phyloP scores from a whole-genome alignment of 2,113 vertebrate genomes.

The Scophthalmus maximus region DNA sequence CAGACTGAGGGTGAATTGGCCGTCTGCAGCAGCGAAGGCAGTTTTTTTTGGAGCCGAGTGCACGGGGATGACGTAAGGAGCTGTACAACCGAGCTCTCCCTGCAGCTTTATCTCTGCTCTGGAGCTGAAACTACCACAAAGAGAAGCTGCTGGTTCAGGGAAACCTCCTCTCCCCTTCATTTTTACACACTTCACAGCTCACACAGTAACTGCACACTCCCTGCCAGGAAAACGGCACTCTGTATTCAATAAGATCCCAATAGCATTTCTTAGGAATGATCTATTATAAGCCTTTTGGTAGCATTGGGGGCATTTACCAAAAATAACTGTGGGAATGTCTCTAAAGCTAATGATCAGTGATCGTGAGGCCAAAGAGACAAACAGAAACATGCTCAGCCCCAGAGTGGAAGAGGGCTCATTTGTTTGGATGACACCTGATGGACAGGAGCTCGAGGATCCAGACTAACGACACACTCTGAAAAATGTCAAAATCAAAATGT shows the following conservation, averaged over 20 bases:
- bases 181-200: background rate
- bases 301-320: background rate
- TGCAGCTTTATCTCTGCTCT: constrained; percentile 28
- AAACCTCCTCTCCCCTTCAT: background rate
- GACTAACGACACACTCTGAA: background rate
- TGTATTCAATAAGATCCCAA: background rate
- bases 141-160: constrained; percentile 21
- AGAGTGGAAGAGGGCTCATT: background rate
- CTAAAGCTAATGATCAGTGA: background rate
- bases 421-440: background rate
- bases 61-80: constrained; percentile 13
- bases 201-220: background rate
- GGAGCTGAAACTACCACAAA: constrained; percentile 2
- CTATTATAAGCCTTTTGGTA: no score
- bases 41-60: constrained; percentile 42
- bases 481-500: background rate
- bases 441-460: background rate
- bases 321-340: background rate
- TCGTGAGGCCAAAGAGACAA: background rate
- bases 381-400: background rate
- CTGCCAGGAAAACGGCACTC: background rate
- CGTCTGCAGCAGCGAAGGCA: constrained; percentile 31
- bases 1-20: constrained; percentile 17
- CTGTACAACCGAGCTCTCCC: background rate
- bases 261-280: background rate